These are phyloP conservation scores for Macrobrachium nipponense DNA, from an alignment of 1,140 invertebrate genomes.

Conservation along the genomic window DNA sequence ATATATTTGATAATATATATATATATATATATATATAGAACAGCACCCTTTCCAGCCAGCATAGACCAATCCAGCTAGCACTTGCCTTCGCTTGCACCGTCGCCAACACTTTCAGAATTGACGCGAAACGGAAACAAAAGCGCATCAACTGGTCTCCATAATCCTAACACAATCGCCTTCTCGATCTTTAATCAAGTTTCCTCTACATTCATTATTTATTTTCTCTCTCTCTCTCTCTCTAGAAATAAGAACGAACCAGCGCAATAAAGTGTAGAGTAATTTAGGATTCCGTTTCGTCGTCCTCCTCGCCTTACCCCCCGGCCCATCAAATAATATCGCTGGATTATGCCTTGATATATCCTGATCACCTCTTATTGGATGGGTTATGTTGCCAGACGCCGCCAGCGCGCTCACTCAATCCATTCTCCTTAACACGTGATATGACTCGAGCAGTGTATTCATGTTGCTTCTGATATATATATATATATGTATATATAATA, in stretches of 20 bases:
- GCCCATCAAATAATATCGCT: conserved; percentile 57
- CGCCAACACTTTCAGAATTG: too few species aligned
- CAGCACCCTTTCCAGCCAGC: too few species aligned
- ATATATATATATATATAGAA: too few species aligned
- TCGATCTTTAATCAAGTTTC: not conserved
- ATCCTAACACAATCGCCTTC: too few species aligned
- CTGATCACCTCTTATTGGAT: conserved; percentile 60
- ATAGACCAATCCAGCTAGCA: too few species aligned
- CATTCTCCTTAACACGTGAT: not conserved
- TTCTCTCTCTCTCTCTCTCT: not conserved
- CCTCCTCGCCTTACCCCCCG: not conserved
- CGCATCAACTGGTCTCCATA: too few species aligned
- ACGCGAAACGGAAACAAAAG: too few species aligned
- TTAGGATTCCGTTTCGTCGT: conserved; percentile 32
- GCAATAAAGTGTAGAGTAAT: conserved; percentile 40
- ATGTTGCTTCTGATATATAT: too few species aligned
- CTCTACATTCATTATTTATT: not conserved
- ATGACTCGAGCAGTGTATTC: too few species aligned
- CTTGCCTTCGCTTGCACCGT: too few species aligned
- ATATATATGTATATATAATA: too few species aligned
- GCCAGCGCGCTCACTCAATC: not conserved
- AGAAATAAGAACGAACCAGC: conserved; percentile 3
- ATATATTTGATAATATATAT: too few species aligned
- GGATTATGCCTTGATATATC: conserved; percentile 59
- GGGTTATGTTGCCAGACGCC: conserved; percentile 21